These are phyloP conservation scores for Pogonocherus hispidulus DNA, from an alignment of 2,888 invertebrate species.

Conservation along the genomic window DNA sequence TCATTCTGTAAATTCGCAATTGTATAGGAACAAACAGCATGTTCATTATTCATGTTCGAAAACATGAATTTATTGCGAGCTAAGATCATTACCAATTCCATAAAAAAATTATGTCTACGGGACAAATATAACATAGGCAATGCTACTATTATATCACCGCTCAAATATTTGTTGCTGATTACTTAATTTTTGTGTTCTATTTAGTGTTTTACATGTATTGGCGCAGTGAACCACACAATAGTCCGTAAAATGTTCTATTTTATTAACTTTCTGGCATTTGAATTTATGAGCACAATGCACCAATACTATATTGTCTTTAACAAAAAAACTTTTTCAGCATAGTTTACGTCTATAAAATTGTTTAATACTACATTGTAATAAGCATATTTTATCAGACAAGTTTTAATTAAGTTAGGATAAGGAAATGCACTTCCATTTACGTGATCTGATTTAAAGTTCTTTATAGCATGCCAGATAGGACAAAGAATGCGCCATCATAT, in stretches of 20 bases:
- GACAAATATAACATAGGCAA: background rate
- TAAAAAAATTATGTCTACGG: background rate
- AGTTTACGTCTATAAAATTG: background rate
- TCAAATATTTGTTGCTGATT: constrained; percentile 32
- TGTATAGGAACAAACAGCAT: background rate
- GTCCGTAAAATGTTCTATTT: constrained; percentile 28
- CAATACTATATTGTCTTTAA: constrained; percentile 27
- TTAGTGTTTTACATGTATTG: constrained; percentile 17
- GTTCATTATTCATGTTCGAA: too few relatives aligned
- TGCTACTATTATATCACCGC: constrained; percentile 12
- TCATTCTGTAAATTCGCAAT: background rate
- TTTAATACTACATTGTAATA: too few relatives aligned
- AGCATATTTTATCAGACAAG: too few relatives aligned
- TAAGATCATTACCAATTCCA: background rate
- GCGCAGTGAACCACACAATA: constrained; percentile 19
- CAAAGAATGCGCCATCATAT: too few relatives aligned
- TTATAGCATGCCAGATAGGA: too few relatives aligned
- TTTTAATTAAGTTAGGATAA: too few relatives aligned
- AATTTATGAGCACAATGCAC: constrained; percentile 6
- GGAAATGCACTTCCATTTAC: too few relatives aligned
- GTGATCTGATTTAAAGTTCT: too few relatives aligned
- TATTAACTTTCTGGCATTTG: constrained; percentile 33
- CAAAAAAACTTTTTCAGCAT: background rate
- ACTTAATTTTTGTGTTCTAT: constrained; percentile 29
- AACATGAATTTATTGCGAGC: background rate